Conservation (phyloP, 2,888 invertebrate species). For the Clunio marinus region DNA sequence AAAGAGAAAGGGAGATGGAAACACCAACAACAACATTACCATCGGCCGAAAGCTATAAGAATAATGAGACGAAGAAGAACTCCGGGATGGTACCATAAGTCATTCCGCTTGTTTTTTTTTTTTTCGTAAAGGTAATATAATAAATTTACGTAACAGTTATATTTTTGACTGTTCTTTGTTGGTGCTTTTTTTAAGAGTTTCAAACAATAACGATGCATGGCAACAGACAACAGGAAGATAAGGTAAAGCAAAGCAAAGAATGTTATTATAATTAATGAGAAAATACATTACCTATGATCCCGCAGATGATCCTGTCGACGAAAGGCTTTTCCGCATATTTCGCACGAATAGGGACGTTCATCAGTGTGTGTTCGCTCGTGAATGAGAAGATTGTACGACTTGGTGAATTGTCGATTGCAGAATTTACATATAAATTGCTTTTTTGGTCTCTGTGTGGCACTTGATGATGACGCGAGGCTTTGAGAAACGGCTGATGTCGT, state of each 20-base stretch:
- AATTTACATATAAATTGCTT: constrained; percentile 99
- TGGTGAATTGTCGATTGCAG: constrained; percentile 95
- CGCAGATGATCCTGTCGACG: constrained; percentile 91
- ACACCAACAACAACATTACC: too few relatives aligned
- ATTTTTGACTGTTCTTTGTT: not conserved
- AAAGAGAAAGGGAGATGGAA: not conserved
- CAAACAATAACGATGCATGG: constrained; percentile 5
- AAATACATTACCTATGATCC: constrained; percentile 72
- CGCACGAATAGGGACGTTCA: constrained; percentile 95
- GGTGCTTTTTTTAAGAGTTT: not conserved
- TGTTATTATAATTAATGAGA: constrained; percentile 17
- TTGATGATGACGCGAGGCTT: constrained; percentile 8
- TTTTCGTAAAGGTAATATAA: constrained; percentile 21
- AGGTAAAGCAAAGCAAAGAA: too few relatives aligned
- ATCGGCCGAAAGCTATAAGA: too few relatives aligned
- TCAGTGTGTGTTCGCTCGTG: constrained; percentile 98
- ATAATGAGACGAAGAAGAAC: constrained; percentile 31
- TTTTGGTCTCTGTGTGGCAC: constrained; percentile 62
- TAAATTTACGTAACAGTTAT: constrained; percentile 34
- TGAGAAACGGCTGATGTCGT: not conserved
- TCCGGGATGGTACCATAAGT: constrained; percentile 18
- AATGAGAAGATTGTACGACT: constrained; percentile 90
- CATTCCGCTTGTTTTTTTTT: too few relatives aligned
- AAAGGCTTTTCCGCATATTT: constrained; percentile 96
- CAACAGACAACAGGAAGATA: too few relatives aligned